A percentile compares a stretch with the other conserved stretches of the same genome.
These are phyloP conservation scores for Valencia hispanica DNA, from an alignment of 2,797 vertebrate genomes.

Conservation along the genomic window DNA sequence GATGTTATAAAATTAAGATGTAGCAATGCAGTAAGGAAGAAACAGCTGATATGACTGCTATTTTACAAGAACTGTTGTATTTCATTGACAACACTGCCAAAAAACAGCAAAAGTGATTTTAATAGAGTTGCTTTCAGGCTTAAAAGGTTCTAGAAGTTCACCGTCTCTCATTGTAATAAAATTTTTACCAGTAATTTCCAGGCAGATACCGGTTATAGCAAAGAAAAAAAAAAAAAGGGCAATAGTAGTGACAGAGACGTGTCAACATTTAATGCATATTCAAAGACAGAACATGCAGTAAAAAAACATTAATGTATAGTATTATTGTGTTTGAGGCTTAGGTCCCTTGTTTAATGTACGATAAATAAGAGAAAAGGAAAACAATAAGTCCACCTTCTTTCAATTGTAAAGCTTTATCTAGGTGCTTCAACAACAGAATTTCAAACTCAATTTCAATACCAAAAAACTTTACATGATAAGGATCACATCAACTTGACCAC, in stretches of 20 bases:
- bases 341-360: too few species aligned
- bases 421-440: not conserved
- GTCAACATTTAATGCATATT: too few species aligned
- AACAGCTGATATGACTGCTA: not conserved
- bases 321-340: too few species aligned
- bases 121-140: not conserved
- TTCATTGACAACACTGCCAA: not conserved
- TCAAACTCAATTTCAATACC: not conserved
- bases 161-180: not conserved
- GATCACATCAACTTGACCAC: not conserved
- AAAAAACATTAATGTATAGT: too few species aligned
- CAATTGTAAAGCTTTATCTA: not conserved
- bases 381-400: not conserved
- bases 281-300: too few species aligned
- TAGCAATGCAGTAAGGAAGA: not conserved
- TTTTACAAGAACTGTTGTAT: not conserved
- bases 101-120: not conserved
- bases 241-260: too few species aligned
- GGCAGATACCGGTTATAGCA: not conserved
- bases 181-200: not conserved
- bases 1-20: constrained; percentile 10
- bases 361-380: not conserved
- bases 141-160: not conserved
- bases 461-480: not conserved
- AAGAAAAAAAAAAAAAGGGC: not conserved